Percentiles rank a stretch among this genome's conserved stretches.
Conservation (phyloP, 1,140 invertebrate species). For the Pinna nobilis region DNA sequence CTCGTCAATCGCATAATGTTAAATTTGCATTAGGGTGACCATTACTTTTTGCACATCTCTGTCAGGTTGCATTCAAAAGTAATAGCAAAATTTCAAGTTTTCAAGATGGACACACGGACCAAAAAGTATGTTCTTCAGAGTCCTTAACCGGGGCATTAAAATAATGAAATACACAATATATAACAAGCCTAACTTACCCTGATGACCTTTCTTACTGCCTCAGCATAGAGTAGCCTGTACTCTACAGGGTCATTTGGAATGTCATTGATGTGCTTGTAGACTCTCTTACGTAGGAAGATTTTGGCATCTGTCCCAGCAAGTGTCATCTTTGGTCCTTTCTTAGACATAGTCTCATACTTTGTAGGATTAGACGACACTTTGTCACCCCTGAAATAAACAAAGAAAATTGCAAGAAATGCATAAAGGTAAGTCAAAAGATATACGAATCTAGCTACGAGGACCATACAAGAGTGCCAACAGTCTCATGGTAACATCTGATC, state of each 20-base stretch:
- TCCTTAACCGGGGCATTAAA: background rate
- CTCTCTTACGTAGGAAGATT: conserved; percentile 92
- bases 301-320: conserved; percentile 88
- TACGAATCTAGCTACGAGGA: too few relatives aligned
- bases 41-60: too few relatives aligned
- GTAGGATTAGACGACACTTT: conserved; percentile 68
- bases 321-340: conserved; percentile 69
- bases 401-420: too few relatives aligned
- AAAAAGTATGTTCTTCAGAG: background rate
- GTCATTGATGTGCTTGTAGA: conserved; percentile 91
- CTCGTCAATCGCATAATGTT: too few relatives aligned
- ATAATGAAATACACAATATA: background rate
- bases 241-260: conserved; percentile 97
- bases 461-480: too few relatives aligned
- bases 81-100: too few relatives aligned
- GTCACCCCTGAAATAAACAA: conserved; percentile 47
- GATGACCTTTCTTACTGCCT: conserved; percentile 95
- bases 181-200: conserved; percentile 81
- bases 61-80: too few relatives aligned
- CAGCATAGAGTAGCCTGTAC: conserved; percentile 94
- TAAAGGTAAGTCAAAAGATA: too few relatives aligned
- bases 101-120: too few relatives aligned
- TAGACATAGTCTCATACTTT: conserved; percentile 74
- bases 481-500: too few relatives aligned
- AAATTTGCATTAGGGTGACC: too few relatives aligned